These are phyloP conservation scores for Ennomos fuscantarius DNA, from an alignment of 2,888 invertebrate species.

Conservation along the genomic window DNA sequence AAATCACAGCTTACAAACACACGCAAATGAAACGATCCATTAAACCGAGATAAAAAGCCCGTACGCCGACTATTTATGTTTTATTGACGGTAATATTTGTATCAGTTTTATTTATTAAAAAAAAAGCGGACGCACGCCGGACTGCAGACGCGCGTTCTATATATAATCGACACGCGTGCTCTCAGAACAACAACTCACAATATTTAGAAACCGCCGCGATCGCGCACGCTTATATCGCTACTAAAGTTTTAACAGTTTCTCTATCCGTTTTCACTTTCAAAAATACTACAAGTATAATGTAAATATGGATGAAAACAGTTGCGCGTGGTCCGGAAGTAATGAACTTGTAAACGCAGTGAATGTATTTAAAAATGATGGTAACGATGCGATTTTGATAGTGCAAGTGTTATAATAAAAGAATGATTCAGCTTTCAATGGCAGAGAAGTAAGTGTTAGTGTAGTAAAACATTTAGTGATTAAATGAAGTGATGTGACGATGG, in stretches of 20 bases:
- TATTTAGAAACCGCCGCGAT: conserved; percentile 65
- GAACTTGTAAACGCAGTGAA: background rate
- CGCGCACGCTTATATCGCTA: conserved; percentile 57
- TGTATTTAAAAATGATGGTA: conserved; percentile 26
- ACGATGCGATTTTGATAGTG: conserved; percentile 37
- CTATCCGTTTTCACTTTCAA: background rate
- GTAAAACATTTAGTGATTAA: background rate
- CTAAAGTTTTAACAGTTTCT: conserved; percentile 7
- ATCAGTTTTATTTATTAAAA: conserved; percentile 71
- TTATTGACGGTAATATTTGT: conserved; percentile 77
- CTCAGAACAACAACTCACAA: conserved; percentile 75
- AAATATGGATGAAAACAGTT: too few species aligned
- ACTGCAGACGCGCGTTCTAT: conserved; percentile 72
- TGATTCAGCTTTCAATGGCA: background rate
- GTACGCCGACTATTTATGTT: conserved; percentile 60
- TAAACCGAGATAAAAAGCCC: conserved; percentile 65
- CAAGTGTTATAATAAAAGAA: conserved; percentile 42
- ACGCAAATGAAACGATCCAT: conserved; percentile 53
- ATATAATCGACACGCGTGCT: conserved; percentile 71
- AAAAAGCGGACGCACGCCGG: conserved; percentile 65
- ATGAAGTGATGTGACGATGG: conserved; percentile 40
- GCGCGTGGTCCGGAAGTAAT: too few species aligned
- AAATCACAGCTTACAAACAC: conserved; percentile 40
- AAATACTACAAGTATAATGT: background rate
- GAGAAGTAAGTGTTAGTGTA: background rate